Percentiles rank a stretch among this genome's conserved stretches.
These are phyloP conservation scores for Falco naumanni DNA, from an alignment of 2,797 vertebrate species.

Conservation along the genomic window DNA sequence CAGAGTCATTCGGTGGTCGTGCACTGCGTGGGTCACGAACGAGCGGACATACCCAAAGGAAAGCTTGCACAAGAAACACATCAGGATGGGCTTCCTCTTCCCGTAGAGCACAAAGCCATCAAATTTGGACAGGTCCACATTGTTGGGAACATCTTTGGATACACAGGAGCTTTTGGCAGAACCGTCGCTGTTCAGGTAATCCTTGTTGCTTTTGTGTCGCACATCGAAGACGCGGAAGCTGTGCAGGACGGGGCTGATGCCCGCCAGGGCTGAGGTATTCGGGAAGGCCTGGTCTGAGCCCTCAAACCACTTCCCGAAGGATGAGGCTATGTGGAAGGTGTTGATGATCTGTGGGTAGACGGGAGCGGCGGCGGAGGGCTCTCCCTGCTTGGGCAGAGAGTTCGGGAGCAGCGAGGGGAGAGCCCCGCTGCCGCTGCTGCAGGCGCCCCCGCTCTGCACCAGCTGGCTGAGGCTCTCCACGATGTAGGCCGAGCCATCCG, in stretches of 20 bases:
- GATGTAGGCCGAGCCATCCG: constrained; percentile 98
- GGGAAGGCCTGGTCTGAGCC: constrained; percentile 97
- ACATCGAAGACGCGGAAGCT: constrained; percentile 99
- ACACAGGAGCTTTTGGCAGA: constrained; percentile 99
- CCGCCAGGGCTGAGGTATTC: constrained; percentile 99
- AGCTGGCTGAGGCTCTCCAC: constrained; percentile 99
- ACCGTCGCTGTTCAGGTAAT: constrained; percentile 99
- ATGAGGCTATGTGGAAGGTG: constrained; percentile 99
- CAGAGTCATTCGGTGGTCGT: constrained; percentile 99
- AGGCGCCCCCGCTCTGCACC: constrained; percentile 88
- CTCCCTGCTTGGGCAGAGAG: constrained; percentile 88
- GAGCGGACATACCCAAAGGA: constrained; percentile 98
- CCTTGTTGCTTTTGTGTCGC: constrained; percentile 99
- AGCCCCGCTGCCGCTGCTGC: constrained; percentile 73
- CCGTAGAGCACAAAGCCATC: constrained; percentile 98
- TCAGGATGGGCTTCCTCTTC: constrained; percentile 99
- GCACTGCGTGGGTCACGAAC: constrained; percentile 97
- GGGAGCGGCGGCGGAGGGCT: constrained; percentile 84
- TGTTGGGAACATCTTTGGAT: constrained; percentile 99
- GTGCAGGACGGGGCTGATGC: constrained; percentile 99
- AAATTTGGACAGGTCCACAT: constrained; percentile 99
- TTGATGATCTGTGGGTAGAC: constrained; percentile 99
- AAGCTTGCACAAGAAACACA: constrained; percentile 99
- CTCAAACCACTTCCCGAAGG: constrained; percentile 99
- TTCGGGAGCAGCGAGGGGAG: constrained; percentile 86